Base-by-base conservation (phyloP, 2,113 vertebrate species). In the Aix galericulata region DNA sequence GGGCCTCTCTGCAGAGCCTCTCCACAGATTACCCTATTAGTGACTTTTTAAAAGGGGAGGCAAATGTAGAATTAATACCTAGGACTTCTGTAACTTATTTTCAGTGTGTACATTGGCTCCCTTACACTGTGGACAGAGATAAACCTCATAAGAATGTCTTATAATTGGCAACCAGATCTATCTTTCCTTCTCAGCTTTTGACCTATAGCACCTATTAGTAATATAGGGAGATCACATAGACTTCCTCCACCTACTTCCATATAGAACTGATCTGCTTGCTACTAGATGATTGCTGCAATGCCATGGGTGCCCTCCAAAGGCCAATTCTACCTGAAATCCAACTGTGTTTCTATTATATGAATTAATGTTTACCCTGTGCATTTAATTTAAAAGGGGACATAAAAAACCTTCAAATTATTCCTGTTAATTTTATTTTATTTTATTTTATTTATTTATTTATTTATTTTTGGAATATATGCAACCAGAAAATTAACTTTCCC, bases 261-360 rank as follows among this genome's bases (percentile, higher is more conserved):
- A 32, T 0, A 79, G 34, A 82, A 12, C 3, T 60, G 12, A 44
- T 4, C 17, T 11, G n/a, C 17, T 82, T 0, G 1, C 14, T 62
- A 56, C 26, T 44, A 66, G 8, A 58, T n/a, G 29, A 27, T 1
- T 12, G 20, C 27, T 71, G 31, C 0, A 1, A 38, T 73, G 53
- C 11, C 3, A 36, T 46, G 4, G 4, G 8, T 29, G 14, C 16
- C 59, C 74, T 84, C 17, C 27, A 74, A 86, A 71, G 9, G 25
- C 8, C 11, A 59, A 0, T 56, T 64, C 14, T 27, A 44, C 11
- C 17, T 69, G 42, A 32, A 79, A 56, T 9, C 8, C 22, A 64
- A 80, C 21, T 40, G 21, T 13, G 9, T 46, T 55, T 26, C 6
- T 77, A 5, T 26, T 55, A 14, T 42, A 25, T 71, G 18, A 71